phyloP scores from a whole-genome alignment of 2,797 vertebrate species.

The Bufotes viridis region DNA sequence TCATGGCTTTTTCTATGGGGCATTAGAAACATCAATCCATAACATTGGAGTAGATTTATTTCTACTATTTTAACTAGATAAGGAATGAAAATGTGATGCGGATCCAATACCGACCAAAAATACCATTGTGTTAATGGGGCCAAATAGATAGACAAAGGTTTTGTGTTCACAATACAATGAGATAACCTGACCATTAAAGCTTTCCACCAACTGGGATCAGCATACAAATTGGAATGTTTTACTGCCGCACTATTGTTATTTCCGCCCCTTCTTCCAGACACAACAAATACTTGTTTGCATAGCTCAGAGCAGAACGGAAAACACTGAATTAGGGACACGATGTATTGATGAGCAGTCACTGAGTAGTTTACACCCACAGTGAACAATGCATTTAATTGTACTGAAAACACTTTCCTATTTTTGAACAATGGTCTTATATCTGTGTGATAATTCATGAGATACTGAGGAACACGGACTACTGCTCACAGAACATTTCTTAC shows the following conservation, averaged over 20 bases:
- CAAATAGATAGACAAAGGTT: background rate
- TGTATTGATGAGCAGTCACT: slow-evolving; percentile 20
- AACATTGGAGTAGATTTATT: too few relatives aligned
- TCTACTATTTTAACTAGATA: too few relatives aligned
- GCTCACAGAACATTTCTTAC: background rate
- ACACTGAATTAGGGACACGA: slow-evolving; percentile 1
- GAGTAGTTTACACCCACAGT: background rate
- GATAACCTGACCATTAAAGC: slow-evolving; percentile 7
- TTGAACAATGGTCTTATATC: slow-evolving; percentile 4
- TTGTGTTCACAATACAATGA: background rate
- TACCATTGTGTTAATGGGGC: too few relatives aligned
- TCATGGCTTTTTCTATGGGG: too few relatives aligned
- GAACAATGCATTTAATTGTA: slow-evolving; percentile 22
- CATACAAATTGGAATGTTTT: background rate
- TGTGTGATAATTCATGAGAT: background rate
- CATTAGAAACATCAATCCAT: too few relatives aligned
- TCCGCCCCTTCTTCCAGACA: slow-evolving; percentile 12
- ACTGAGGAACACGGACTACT: background rate
- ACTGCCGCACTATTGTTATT: background rate
- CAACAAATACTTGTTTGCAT: slow-evolving; percentile 37
- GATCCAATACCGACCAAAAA: too few relatives aligned
- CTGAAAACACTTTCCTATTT: background rate
- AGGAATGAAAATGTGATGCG: too few relatives aligned
- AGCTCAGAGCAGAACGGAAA: background rate
- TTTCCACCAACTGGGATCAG: background rate